Evolutionary conservation across 2,797 vertebrate species (phyloP).

Genomic region (Gymnoscopelus braueri): DNA sequence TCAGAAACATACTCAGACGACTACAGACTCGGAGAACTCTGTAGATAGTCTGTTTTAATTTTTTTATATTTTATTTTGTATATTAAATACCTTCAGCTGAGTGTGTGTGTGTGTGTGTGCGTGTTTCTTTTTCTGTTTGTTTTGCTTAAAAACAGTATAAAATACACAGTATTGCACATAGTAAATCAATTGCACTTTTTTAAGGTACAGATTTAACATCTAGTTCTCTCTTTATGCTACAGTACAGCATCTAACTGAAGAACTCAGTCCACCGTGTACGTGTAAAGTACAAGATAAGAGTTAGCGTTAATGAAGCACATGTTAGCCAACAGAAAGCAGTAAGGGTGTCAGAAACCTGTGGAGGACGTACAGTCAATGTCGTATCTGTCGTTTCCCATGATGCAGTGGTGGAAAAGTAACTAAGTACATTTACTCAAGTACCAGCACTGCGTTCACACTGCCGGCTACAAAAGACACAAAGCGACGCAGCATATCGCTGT

Average conservation of each 20-base stretch:
- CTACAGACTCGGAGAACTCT: constrained; percentile 39
- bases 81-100: constrained; percentile 78
- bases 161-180: constrained; percentile 85
- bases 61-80: constrained; percentile 75
- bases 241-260: constrained; percentile 71
- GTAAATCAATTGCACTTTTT: constrained; percentile 89
- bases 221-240: constrained; percentile 78
- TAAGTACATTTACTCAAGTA: too few species aligned
- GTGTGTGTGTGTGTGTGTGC: too few species aligned
- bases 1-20: constrained; percentile 29
- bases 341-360: constrained; percentile 42
- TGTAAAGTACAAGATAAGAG: constrained; percentile 44
- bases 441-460: too few species aligned
- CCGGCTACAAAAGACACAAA: too few species aligned
- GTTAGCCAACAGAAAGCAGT: constrained; percentile 62
- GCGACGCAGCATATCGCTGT: too few species aligned
- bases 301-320: constrained; percentile 48
- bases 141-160: constrained; percentile 86
- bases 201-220: constrained; percentile 79
- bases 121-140: constrained; percentile 12
- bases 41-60: constrained; percentile 48
- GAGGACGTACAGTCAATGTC: constrained; percentile 14
- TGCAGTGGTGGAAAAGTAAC: too few species aligned
- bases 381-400: too few species aligned
- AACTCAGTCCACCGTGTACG: constrained; percentile 54